These are phyloP conservation scores for Phoeniculus purpureus DNA, from an alignment of 2,797 vertebrate genomes.

Conservation along the genomic window DNA sequence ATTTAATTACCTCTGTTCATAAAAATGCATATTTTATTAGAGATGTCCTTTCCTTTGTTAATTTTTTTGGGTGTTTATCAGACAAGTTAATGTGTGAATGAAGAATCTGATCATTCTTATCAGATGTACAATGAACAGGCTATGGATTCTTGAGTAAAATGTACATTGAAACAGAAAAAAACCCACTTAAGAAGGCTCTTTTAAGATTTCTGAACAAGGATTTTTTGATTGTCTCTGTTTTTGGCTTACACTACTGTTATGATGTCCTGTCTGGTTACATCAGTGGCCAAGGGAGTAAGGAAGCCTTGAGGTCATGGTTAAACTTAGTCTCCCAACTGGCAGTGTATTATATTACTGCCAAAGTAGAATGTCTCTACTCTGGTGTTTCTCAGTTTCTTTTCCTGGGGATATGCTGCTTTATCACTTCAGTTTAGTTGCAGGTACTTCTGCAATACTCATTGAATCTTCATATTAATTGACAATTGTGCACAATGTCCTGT, in stretches of 20 bases:
- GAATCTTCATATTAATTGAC: background rate
- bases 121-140: background rate
- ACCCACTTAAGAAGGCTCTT: background rate
- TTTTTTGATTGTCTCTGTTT: background rate
- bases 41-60: background rate
- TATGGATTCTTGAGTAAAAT: background rate
- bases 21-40: background rate
- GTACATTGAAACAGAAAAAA: background rate
- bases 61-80: background rate
- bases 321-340: conserved; percentile 33
- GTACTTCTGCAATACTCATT: background rate
- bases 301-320: conserved; percentile 38
- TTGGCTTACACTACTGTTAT: conserved; percentile 1
- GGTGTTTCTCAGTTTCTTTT: conserved; percentile 5
- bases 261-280: conserved; percentile 12
- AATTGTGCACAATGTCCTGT: background rate
- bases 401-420: background rate
- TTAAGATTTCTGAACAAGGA: background rate
- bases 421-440: background rate
- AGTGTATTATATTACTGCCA: conserved; percentile 16
- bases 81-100: background rate
- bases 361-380: background rate
- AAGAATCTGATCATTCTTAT: background rate
- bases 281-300: background rate
- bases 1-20: background rate